Evolutionary conservation across 1,140 invertebrate species (phyloP).

Genomic region (Chelonus insularis): DNA sequence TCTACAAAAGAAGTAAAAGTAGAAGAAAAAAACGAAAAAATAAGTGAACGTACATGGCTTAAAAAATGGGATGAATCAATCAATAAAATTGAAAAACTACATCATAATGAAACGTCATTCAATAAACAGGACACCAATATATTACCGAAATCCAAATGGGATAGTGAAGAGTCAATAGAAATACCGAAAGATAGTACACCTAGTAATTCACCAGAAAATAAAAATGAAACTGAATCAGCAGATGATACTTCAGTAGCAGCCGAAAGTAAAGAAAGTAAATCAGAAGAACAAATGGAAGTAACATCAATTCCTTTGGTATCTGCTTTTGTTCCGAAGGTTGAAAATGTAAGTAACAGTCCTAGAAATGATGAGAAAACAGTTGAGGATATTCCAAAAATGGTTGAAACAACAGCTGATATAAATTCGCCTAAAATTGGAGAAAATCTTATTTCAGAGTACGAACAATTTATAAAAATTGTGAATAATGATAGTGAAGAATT

Average conservation of each 20-base stretch:
- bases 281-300: too few relatives aligned
- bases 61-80: not conserved
- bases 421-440: constrained; percentile 37
- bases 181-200: not conserved
- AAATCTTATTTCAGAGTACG: constrained; percentile 55
- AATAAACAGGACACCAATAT: not conserved
- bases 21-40: constrained; percentile 21
- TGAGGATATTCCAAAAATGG: not conserved
- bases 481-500: constrained; percentile 31
- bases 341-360: too few relatives aligned
- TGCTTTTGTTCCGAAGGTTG: too few relatives aligned
- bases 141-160: constrained; percentile 53
- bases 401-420: not conserved
- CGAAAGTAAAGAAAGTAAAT: constrained; percentile 8
- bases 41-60: constrained; percentile 9
- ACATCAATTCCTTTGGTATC: too few relatives aligned
- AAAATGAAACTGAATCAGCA: constrained; percentile 15
- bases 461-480: constrained; percentile 59
- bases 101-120: not conserved
- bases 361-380: constrained; percentile 16
- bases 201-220: constrained; percentile 2
- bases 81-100: too few relatives aligned
- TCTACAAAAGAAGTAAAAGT: constrained; percentile 30
- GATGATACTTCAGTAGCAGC: not conserved
- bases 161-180: constrained; percentile 47